Conservation (phyloP, 2,888 invertebrate genomes). For the Leptopilina syphax region DNA sequence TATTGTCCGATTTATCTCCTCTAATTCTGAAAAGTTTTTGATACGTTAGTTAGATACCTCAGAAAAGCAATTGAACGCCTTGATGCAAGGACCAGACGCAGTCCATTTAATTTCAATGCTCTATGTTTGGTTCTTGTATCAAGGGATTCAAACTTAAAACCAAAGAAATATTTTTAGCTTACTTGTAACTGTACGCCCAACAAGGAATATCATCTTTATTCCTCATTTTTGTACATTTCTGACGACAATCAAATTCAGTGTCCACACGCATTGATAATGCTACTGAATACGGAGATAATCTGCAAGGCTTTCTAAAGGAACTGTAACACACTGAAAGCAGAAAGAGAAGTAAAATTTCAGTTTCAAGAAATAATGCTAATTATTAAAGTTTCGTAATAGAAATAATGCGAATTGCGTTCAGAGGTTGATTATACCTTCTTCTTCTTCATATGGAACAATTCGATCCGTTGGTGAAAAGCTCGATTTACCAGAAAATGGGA, state of each 20-base stretch:
- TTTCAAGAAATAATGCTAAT: not conserved
- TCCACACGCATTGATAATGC: slow-evolving; percentile 82
- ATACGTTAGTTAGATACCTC: no score
- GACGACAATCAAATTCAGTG: slow-evolving; percentile 82
- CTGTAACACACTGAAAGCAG: slow-evolving; percentile 84
- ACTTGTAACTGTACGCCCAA: slow-evolving; percentile 87
- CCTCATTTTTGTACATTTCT: slow-evolving; percentile 78
- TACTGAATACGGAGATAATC: slow-evolving; percentile 82
- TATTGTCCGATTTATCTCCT: slow-evolving; percentile 73
- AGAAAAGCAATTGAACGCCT: not conserved
- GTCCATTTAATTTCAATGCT: no score
- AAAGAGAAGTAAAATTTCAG: slow-evolving; percentile 32
- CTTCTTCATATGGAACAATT: slow-evolving; percentile 50
- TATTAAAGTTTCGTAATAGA: no score
- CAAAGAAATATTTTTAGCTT: slow-evolving; percentile 46
- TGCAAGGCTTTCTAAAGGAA: slow-evolving; percentile 87
- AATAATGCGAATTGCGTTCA: slow-evolving; percentile 18
- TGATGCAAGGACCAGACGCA: no score
- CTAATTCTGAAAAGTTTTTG: not conserved
- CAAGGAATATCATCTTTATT: slow-evolving; percentile 83
- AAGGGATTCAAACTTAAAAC: not conserved
- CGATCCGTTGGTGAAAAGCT: slow-evolving; percentile 50
- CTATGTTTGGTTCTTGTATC: no score
- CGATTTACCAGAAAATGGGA: slow-evolving; percentile 67
- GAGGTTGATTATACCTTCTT: slow-evolving; percentile 40